Evolutionary conservation across 2,113 vertebrate species (phyloP).

Genomic region (Microtus pennsylvanicus): DNA sequence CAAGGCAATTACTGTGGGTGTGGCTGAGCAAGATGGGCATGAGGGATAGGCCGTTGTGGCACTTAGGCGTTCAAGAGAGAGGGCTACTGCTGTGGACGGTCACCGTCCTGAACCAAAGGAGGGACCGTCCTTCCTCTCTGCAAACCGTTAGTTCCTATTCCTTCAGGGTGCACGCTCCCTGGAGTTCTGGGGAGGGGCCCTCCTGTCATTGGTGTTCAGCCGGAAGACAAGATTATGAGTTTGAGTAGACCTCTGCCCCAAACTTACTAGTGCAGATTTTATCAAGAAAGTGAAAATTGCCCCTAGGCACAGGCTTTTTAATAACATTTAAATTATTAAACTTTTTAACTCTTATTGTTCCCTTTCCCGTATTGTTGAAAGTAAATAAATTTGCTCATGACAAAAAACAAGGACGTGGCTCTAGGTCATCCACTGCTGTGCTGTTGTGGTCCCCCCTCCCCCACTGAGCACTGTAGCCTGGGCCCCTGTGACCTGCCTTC

Average conservation of each 20-base stretch:
- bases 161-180: background rate
- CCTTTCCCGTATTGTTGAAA: background rate
- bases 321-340: background rate
- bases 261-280: background rate
- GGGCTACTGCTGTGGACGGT: background rate
- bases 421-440: fast-evolving
- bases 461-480: too few species aligned
- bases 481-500: background rate
- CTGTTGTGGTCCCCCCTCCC: too few species aligned
- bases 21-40: background rate
- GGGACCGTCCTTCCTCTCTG: background rate
- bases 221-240: conserved; percentile 18
- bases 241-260: background rate
- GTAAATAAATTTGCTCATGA: background rate
- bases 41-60: background rate
- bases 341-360: background rate
- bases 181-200: background rate
- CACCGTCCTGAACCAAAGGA: background rate
- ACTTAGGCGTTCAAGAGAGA: background rate
- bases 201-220: background rate
- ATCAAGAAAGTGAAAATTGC: background rate
- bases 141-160: background rate
- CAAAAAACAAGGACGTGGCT: background rate
- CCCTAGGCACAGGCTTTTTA: background rate
- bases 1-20: background rate